Evolutionary conservation across 2,888 invertebrate species (phyloP).

Genomic region (Clivina fossor): DNA sequence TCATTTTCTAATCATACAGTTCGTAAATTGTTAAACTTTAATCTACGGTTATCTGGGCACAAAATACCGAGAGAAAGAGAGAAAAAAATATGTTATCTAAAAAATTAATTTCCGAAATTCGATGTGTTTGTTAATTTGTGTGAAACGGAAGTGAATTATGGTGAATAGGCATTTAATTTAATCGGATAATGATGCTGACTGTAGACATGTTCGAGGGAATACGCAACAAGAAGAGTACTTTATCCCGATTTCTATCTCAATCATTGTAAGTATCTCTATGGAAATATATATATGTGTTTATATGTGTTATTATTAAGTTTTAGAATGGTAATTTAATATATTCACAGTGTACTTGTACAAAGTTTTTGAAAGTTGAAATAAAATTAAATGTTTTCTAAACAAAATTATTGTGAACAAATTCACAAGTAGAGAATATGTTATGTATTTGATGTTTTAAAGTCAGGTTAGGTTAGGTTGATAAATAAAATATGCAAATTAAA

Average conservation of each 20-base stretch:
- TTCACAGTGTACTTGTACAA: not conserved
- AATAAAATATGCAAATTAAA: too few species aligned
- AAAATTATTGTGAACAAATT: too few species aligned
- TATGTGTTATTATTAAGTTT: not conserved
- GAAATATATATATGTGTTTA: slow-evolving; percentile 6
- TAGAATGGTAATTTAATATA: not conserved
- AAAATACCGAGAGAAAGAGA: too few species aligned
- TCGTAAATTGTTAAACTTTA: not conserved
- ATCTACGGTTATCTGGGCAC: too few species aligned
- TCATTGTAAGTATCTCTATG: slow-evolving; percentile 68
- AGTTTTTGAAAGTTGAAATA: not conserved
- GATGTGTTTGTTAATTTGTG: too few species aligned
- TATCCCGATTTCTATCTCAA: slow-evolving; percentile 75
- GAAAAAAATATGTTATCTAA: too few species aligned
- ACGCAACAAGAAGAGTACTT: slow-evolving; percentile 73
- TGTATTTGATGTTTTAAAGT: too few species aligned
- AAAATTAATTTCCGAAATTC: too few species aligned
- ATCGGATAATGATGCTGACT: slow-evolving; percentile 18
- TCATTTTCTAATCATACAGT: slow-evolving; percentile 4
- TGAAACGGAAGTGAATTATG: slow-evolving; percentile 11
- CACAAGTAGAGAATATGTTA: too few species aligned
- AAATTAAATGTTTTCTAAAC: not conserved
- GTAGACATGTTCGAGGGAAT: slow-evolving; percentile 68
- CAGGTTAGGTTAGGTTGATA: too few species aligned
- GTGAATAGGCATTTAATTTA: slow-evolving; percentile 4